phyloP scores from a whole-genome alignment of 2,888 invertebrate genomes.

The Drosophila antonietae region DNA sequence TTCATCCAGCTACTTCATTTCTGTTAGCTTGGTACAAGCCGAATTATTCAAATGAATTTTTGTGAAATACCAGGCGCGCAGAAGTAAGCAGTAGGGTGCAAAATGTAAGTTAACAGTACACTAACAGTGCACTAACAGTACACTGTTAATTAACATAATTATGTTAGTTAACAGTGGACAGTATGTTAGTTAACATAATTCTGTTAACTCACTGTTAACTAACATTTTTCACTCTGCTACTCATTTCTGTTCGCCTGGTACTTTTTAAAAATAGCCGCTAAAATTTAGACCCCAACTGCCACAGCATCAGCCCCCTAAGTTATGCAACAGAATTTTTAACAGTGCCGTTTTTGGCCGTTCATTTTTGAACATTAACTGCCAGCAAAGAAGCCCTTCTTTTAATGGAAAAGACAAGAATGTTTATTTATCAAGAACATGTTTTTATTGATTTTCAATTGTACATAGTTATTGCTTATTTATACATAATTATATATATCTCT shows the following conservation, averaged over 20 bases:
- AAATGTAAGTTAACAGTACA: neutral
- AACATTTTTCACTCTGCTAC: neutral
- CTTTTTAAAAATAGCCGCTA: too few relatives aligned
- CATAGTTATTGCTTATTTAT: neutral
- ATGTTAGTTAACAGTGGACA: neutral
- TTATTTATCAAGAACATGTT: neutral
- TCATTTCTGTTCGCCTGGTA: neutral
- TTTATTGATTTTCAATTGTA: conserved; percentile 1
- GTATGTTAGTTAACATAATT: neutral
- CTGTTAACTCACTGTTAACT: neutral
- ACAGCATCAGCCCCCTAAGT: neutral
- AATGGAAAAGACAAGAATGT: neutral
- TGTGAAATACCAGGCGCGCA: too few relatives aligned
- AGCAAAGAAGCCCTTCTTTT: neutral
- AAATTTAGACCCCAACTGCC: neutral
- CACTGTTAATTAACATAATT: neutral
- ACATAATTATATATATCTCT: neutral
- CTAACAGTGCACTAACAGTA: neutral
- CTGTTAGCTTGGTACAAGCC: too few relatives aligned
- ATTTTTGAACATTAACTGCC: neutral
- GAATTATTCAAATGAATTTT: too few relatives aligned
- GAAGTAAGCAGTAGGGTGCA: neutral
- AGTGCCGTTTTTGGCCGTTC: neutral
- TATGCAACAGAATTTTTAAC: neutral
- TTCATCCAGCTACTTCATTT: too few relatives aligned